Percentiles rank a stretch among this genome's conserved stretches.
Evolutionary conservation across 2,113 vertebrate species (phyloP).

Genomic region (Myodes glareolus): DNA sequence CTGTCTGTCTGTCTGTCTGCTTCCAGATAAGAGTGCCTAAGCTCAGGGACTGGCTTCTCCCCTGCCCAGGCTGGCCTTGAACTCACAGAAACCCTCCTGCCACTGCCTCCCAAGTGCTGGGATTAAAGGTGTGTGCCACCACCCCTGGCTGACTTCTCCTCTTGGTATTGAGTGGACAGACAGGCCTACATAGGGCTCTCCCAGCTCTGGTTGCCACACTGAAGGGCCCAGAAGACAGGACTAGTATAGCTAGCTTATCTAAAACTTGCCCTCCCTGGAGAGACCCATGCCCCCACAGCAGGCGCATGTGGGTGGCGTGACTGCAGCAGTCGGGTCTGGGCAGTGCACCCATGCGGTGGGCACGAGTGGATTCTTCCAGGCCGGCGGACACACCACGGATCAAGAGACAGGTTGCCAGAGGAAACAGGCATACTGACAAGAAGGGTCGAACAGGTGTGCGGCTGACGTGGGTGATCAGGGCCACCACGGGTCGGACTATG

Average conservation of each 20-base stretch:
- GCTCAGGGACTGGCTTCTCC: background rate
- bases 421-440: background rate
- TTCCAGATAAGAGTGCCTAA: background rate
- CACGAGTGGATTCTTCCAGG: background rate
- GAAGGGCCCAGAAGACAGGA: background rate
- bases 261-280: background rate
- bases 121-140: background rate
- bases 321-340: fast-evolving
- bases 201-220: background rate
- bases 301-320: background rate
- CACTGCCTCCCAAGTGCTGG: background rate
- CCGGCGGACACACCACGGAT: background rate
- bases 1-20: background rate
- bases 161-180: background rate
- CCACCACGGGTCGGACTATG: background rate
- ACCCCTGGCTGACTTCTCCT: background rate
- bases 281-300: too few species aligned
- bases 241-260: background rate
- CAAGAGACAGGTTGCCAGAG: too few species aligned
- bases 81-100: background rate
- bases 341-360: background rate
- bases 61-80: background rate
- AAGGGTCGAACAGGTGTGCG: background rate
- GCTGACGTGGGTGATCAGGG: background rate
- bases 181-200: fast-evolving